These are phyloP conservation scores for Pocillopora verrucosa DNA, from an alignment of 64 coral and sea anemone genomes.

Conservation along the genomic window DNA sequence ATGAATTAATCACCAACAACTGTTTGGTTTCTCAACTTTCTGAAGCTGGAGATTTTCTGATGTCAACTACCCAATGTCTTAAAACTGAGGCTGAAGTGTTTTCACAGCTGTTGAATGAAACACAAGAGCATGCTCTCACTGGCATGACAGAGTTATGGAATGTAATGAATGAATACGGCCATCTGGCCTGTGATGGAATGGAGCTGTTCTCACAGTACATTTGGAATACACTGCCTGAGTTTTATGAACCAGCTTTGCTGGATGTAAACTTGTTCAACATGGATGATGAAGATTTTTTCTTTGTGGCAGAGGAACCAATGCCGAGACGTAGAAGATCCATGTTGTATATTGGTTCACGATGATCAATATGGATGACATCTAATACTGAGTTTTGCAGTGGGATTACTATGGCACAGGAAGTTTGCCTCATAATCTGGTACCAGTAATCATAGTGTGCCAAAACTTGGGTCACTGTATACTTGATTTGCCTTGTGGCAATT, in stretches of 20 bases:
- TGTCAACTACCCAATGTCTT: neutral
- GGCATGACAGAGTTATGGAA: constrained; percentile 21
- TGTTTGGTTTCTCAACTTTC: constrained; percentile 7
- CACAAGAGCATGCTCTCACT: constrained; percentile 5
- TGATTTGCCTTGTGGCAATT: no score
- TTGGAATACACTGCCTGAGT: constrained; percentile 8
- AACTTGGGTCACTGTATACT: no score
- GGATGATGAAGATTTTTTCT: constrained; percentile 13
- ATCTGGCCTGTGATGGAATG: constrained; percentile 9
- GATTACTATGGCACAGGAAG: no score
- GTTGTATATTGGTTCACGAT: constrained; percentile 22
- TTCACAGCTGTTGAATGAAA: constrained; percentile 5
- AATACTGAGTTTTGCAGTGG: no score
- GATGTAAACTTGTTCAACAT: neutral
- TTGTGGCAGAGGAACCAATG: neutral
- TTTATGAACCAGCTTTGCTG: neutral
- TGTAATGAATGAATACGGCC: constrained; percentile 14
- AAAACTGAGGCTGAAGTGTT: constrained; percentile 15
- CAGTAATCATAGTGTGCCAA: no score
- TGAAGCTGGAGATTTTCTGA: constrained; percentile 10
- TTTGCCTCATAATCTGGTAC: no score
- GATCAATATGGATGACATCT: neutral
- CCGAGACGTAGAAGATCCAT: constrained; percentile 6
- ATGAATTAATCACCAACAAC: constrained; percentile 6
- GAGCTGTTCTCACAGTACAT: constrained; percentile 28